Percentiles rank a stretch among this genome's conserved stretches.
Conservation (phyloP, 2,113 vertebrate species). For the Eudorcas thomsonii region DNA sequence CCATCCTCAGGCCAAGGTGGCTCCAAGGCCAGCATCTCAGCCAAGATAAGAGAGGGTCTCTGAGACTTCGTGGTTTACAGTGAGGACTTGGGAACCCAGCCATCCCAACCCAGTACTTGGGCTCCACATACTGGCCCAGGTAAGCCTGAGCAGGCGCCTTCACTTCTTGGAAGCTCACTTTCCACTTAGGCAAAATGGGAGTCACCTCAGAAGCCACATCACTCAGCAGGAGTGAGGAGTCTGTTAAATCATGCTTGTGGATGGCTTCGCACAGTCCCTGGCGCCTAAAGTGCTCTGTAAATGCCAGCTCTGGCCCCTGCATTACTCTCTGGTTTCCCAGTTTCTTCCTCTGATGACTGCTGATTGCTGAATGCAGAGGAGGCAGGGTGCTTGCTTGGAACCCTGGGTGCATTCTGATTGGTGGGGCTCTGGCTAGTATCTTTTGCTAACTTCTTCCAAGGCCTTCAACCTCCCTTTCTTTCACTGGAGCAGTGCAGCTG, state of each 20-base stretch:
- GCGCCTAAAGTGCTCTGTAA: neutral
- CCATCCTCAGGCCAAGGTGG: neutral
- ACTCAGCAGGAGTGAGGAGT: neutral
- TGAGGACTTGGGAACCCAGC: neutral
- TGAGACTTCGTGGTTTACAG: neutral
- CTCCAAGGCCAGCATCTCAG: neutral
- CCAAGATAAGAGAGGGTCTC: neutral
- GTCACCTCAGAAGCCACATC: neutral
- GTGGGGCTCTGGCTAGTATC: neutral
- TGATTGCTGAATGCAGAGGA: neutral
- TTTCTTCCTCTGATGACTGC: neutral
- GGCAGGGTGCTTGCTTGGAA: neutral
- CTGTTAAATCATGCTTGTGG: neutral
- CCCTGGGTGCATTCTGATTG: neutral
- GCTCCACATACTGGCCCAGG: neutral
- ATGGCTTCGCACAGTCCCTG: neutral
- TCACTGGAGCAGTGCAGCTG: slow-evolving; percentile 27
- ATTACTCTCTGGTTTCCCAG: neutral
- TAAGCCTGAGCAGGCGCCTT: neutral
- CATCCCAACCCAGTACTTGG: too few relatives aligned
- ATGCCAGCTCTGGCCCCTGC: neutral
- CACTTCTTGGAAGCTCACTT: neutral
- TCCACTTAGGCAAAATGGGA: neutral
- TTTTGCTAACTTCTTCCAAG: neutral
- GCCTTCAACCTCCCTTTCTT: neutral